These are phyloP conservation scores for Adelphocoris suturalis DNA, from an alignment of 2,888 invertebrate species.

Conservation along the genomic window DNA sequence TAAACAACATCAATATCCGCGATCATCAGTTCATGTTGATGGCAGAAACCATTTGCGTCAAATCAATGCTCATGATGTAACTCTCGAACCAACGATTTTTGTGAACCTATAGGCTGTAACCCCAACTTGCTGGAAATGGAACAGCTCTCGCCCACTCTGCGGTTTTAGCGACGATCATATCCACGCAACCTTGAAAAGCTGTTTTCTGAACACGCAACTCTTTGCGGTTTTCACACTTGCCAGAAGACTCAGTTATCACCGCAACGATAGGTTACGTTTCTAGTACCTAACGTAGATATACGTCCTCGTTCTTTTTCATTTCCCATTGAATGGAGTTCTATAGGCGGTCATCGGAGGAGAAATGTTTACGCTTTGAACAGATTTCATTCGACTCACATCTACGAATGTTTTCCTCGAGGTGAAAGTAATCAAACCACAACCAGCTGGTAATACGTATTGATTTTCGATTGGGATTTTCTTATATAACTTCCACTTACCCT, in stretches of 20 bases:
- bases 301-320: background rate
- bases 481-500: too few relatives aligned
- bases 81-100: too few relatives aligned
- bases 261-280: background rate
- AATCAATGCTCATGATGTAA: background rate
- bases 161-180: background rate
- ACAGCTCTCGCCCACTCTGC: background rate
- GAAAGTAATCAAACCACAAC: too few relatives aligned
- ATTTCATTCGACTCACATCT: too few relatives aligned
- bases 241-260: background rate
- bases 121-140: constrained; percentile 21
- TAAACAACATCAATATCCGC: too few relatives aligned
- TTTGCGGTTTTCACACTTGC: constrained; percentile 13
- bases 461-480: too few relatives aligned
- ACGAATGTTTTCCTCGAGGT: too few relatives aligned
- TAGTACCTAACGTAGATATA: too few relatives aligned
- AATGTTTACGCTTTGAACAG: too few relatives aligned
- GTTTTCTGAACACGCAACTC: background rate
- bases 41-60: too few relatives aligned
- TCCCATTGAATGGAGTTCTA: background rate
- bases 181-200: background rate
- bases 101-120: background rate
- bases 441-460: too few relatives aligned
- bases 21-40: too few relatives aligned
- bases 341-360: background rate